phyloP scores from a whole-genome alignment of 2,797 vertebrate genomes.

The Enteromius thamalakanensis region DNA sequence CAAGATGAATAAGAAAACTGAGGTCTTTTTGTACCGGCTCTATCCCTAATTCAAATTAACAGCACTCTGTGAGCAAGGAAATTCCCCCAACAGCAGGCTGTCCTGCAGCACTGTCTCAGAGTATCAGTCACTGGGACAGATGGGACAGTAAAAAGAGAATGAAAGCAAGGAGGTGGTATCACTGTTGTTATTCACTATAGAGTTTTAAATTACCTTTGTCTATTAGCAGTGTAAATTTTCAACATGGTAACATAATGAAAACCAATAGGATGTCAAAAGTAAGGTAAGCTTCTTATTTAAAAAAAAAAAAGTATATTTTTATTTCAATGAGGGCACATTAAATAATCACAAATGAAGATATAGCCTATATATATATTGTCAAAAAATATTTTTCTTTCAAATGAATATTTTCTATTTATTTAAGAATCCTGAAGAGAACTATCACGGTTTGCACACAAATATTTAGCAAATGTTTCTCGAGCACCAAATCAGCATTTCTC shows the following conservation, averaged over 20 bases:
- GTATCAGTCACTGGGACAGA: conserved; percentile 32
- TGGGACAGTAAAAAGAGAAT: conserved; percentile 24
- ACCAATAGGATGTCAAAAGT: not conserved
- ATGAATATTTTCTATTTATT: not conserved
- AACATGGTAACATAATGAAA: not conserved
- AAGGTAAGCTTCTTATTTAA: not conserved
- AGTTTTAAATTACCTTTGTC: conserved; percentile 7
- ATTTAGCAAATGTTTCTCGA: not conserved
- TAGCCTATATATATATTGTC: too few species aligned
- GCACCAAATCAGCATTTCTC: conserved; percentile 1
- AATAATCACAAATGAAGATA: not conserved
- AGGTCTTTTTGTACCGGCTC: conserved; percentile 36
- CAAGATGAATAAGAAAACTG: conserved; percentile 36
- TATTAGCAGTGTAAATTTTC: not conserved
- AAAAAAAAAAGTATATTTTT: not conserved
- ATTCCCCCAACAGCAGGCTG: conserved; percentile 31
- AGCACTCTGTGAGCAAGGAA: conserved; percentile 41
- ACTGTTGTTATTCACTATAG: not conserved
- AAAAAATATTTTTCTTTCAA: not conserved
- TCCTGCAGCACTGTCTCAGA: not conserved
- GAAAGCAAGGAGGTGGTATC: conserved; percentile 5
- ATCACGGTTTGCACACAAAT: not conserved
- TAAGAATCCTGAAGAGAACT: not conserved
- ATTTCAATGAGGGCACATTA: not conserved
- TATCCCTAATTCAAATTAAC: conserved; percentile 27